Percentiles rank a stretch among this genome's conserved stretches.
Conservation (phyloP, 2,888 invertebrate genomes). For the Chalcis sispes region DNA sequence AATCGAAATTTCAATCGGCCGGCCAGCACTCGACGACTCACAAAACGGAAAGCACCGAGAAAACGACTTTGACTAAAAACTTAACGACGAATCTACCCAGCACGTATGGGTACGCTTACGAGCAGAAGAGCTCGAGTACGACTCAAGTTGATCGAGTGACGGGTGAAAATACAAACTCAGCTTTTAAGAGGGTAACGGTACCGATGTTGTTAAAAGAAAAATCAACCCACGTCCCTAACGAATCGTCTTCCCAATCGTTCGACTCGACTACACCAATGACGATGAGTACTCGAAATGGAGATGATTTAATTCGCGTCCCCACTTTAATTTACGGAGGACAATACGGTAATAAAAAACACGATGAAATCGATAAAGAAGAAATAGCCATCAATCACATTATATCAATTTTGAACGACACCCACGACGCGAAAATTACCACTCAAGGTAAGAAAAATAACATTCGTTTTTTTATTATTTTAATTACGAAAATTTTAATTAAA, state of each 20-base stretch:
- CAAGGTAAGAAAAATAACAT: constrained; percentile 55
- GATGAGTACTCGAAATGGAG: constrained; percentile 62
- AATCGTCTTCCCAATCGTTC: constrained; percentile 68
- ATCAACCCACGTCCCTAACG: constrained; percentile 49
- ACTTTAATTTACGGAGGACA: constrained; percentile 71
- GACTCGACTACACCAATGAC: constrained; percentile 70
- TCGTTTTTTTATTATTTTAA: no score
- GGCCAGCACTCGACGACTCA: neutral
- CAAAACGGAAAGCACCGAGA: constrained; percentile 38
- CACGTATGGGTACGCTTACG: neutral
- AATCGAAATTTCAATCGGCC: neutral
- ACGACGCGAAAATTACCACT: constrained; percentile 64
- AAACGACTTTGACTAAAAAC: constrained; percentile 51
- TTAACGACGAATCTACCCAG: constrained; percentile 33
- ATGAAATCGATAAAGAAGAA: constrained; percentile 71
- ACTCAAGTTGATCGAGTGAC: neutral
- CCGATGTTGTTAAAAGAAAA: constrained; percentile 52
- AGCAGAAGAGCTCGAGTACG: constrained; percentile 11
- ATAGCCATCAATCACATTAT: constrained; percentile 77
- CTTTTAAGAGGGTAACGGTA: constrained; percentile 43
- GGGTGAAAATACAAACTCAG: constrained; percentile 30
- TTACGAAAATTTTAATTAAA: neutral
- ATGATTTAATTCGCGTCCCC: constrained; percentile 73
- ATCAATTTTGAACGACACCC: constrained; percentile 75
- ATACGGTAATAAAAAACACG: constrained; percentile 70